Evolutionary conservation across 1,140 invertebrate species (phyloP).

Genomic region (Zaprionus gabonicus): DNA sequence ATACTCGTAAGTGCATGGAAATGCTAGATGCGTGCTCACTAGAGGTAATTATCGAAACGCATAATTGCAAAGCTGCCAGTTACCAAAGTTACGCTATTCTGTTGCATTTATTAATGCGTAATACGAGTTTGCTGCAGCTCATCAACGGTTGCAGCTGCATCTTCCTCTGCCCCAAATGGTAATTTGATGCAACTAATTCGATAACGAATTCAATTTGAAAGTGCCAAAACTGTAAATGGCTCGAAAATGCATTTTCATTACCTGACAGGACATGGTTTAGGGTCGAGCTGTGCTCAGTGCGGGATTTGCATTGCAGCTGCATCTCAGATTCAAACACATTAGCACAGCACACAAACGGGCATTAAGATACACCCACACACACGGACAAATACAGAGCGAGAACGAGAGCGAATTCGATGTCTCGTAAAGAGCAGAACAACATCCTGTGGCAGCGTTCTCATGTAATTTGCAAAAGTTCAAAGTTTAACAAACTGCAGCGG

Average conservation of each 20-base stretch:
- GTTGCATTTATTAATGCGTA: constrained; percentile 6
- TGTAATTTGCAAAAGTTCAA: constrained; percentile 82
- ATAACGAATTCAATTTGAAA: constrained; percentile 80
- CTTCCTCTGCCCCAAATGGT: constrained; percentile 51
- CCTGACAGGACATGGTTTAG: constrained; percentile 29
- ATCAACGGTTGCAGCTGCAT: not conserved
- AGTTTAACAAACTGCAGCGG: constrained; percentile 78
- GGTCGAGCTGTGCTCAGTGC: constrained; percentile 17
- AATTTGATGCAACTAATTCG: constrained; percentile 78
- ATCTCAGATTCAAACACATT: constrained; percentile 69
- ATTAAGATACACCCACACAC: constrained; percentile 36
- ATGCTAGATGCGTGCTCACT: not conserved
- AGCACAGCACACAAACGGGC: constrained; percentile 53
- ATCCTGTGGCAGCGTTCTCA: constrained; percentile 73
- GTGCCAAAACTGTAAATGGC: constrained; percentile 61
- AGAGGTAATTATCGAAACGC: not conserved
- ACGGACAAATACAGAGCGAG: constrained; percentile 15
- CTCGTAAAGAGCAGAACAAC: constrained; percentile 53
- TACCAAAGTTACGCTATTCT: not conserved
- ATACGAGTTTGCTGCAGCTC: not conserved
- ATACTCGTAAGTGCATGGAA: not conserved
- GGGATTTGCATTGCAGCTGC: constrained; percentile 40
- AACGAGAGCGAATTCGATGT: constrained; percentile 13
- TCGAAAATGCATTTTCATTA: constrained; percentile 57
- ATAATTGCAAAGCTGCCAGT: not conserved